Base-by-base conservation (phyloP, 2,888 invertebrate genomes). In the Amphipoea oculea region DNA sequence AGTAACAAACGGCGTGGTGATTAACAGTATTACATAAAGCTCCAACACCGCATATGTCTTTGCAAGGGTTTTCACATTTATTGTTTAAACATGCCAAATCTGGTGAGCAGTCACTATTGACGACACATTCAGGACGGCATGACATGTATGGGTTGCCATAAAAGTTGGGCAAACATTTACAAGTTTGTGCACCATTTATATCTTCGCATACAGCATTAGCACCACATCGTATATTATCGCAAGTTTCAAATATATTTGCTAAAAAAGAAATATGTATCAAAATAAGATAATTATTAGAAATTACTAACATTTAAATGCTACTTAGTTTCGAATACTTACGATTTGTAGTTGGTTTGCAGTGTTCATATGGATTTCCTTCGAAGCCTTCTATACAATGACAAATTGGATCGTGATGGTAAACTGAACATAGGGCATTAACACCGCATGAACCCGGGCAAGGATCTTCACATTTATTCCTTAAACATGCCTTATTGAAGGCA, bases 391-490 rank as follows among this genome's bases (percentile, higher is more conserved):
- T 97, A 91, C 98, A 98, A 73, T 97, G 97, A 92, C 98, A 98
- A 70, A 98, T 97, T 20, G 98, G 98, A 83, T 98, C 97, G 89
- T 98, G 98, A 76, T 97, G 97, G 84, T 98, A 97, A n/a, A 98
- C 98, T 62, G 96, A 96, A 92, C 98, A 98, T 80, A 97, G 92
- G 68, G 98, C 98, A 90, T 98, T 98, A 71, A 98, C 97, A 69
- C 98, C 98, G 92, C 98, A 98, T 5, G 98, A 98, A 72, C 98
- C 98, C 14, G 98, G 98, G 89, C 98, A 98, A 36, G 98, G 98
- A 94, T 99, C 98, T 23, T 97, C 94, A 92, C 99, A 99, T 92
- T 97, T 97, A 89, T 98, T 98, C 84, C 98, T 97, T 73, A 98
- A 95, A 92, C 99, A 99, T 77, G 98, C 98, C 91, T 97, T 98